Percentiles rank a stretch among this genome's conserved stretches.
These are phyloP conservation scores for Morone saxatilis DNA, from an alignment of 2,113 vertebrate genomes.

Conservation along the genomic window DNA sequence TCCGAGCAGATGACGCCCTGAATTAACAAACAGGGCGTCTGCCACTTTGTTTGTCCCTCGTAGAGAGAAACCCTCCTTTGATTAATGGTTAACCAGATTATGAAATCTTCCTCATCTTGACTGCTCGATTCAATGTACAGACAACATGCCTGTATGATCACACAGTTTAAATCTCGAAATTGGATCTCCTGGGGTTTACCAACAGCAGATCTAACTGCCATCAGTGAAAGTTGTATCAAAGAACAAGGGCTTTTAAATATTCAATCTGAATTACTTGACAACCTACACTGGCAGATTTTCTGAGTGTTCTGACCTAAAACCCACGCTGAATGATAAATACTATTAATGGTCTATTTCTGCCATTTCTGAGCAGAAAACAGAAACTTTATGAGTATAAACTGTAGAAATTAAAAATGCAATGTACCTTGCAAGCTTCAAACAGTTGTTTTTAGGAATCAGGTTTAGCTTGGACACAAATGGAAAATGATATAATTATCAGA, in stretches of 20 bases:
- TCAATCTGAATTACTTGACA: constrained; percentile 1
- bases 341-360: background rate
- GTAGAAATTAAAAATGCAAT: constrained; percentile 5
- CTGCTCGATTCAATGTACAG: background rate
- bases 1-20: constrained; percentile 28
- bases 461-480: background rate
- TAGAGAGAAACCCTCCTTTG: background rate
- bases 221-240: background rate
- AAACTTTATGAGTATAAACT: background rate
- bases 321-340: background rate
- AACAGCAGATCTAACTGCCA: background rate
- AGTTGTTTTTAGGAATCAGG: background rate
- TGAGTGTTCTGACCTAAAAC: background rate
- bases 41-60: background rate
- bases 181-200: background rate
- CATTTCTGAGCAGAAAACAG: background rate
- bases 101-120: background rate
- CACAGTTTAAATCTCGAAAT: background rate
- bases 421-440: background rate
- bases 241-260: background rate
- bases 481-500: background rate
- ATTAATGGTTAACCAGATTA: background rate
- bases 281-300: background rate
- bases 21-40: constrained; percentile 47
- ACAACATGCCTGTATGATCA: background rate